These are phyloP conservation scores for Heterotis niloticus DNA, from an alignment of 2,113 vertebrate species.

Conservation along the genomic window DNA sequence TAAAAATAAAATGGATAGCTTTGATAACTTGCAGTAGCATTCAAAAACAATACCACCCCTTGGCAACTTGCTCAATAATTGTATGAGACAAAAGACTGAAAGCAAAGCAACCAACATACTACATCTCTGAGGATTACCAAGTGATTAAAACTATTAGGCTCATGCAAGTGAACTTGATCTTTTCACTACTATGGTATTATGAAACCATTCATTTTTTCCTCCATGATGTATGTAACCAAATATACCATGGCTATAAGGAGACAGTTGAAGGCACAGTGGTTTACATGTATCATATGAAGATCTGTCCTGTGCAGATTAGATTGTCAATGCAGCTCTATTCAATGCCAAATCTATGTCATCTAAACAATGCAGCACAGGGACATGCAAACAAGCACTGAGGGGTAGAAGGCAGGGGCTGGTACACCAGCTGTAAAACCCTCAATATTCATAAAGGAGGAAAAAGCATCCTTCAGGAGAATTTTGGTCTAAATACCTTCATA, in stretches of 20 bases:
- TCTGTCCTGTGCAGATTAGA: not conserved
- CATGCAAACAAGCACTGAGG: no score
- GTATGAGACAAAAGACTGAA: no score
- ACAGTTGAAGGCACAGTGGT: not conserved
- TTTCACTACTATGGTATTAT: not conserved
- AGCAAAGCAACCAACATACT: no score
- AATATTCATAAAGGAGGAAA: not conserved
- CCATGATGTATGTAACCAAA: not conserved
- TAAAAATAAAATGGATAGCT: no score
- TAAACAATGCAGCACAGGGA: not conserved
- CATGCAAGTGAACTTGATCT: not conserved
- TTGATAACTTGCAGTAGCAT: no score
- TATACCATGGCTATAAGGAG: no score
- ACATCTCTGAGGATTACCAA: no score
- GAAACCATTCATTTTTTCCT: not conserved
- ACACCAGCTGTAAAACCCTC: not conserved
- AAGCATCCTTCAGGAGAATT: conserved; percentile 1
- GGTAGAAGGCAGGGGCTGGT: not conserved
- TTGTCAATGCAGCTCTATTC: not conserved
- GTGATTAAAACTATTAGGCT: no score
- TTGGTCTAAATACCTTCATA: conserved; percentile 11
- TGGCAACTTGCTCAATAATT: no score
- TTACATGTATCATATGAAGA: not conserved
- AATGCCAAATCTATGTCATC: not conserved
- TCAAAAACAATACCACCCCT: no score